Evolutionary conservation across 2,888 invertebrate genomes (phyloP).

Genomic region (Eilema griseolum): DNA sequence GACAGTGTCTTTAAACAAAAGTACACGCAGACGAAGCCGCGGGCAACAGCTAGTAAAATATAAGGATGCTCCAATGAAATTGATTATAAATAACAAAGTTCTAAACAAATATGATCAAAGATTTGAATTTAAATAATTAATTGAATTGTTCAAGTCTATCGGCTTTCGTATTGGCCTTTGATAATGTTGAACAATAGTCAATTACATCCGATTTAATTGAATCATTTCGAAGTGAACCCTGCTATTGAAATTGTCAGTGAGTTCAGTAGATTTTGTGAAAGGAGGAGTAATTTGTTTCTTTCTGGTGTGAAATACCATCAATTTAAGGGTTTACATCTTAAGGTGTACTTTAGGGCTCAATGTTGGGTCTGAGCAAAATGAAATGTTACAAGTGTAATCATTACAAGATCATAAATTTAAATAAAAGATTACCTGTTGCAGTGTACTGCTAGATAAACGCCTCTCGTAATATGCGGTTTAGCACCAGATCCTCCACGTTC

Average conservation of each 20-base stretch:
- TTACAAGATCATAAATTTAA: no score
- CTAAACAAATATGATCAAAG: neutral
- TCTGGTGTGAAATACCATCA: constrained; percentile 15
- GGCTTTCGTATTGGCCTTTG: neutral
- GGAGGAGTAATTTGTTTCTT: constrained; percentile 29
- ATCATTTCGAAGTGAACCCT: constrained; percentile 7
- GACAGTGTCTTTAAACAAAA: no score
- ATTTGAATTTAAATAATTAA: constrained; percentile 14
- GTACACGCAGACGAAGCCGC: no score
- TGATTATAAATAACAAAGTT: neutral
- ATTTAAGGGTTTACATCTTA: constrained; percentile 29
- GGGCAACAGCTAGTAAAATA: no score
- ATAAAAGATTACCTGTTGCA: no score
- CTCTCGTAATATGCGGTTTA: no score
- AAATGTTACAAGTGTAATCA: no score
- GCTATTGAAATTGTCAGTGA: constrained; percentile 21
- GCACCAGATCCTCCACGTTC: no score
- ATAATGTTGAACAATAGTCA: constrained; percentile 9
- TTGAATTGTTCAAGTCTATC: neutral
- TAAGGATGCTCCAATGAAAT: neutral
- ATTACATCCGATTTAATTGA: constrained; percentile 11
- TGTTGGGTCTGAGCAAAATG: constrained; percentile 20
- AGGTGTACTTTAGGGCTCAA: constrained; percentile 21
- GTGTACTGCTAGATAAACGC: no score
- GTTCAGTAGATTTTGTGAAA: constrained; percentile 26